phyloP scores from a whole-genome alignment of 1,140 invertebrate species.

The Bombus waltoni region DNA sequence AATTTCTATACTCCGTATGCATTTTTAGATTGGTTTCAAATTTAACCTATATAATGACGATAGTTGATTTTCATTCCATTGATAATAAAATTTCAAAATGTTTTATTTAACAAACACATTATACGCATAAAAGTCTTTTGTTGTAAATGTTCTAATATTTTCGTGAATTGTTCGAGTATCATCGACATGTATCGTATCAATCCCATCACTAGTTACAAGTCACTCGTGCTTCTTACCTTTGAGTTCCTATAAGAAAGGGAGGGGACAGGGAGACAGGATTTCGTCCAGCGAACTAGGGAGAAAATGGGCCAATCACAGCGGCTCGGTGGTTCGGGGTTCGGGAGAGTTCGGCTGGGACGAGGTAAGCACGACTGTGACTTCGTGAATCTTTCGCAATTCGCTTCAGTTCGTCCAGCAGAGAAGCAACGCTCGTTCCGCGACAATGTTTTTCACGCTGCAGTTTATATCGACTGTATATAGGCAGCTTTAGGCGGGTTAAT shows the following conservation, averaged over 20 bases:
- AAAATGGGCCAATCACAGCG: constrained; percentile 39
- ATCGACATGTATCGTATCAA: neutral
- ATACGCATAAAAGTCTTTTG: too few species aligned
- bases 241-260: neutral
- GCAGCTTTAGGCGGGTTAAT: constrained; percentile 15
- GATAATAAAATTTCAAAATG: too few species aligned
- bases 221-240: neutral
- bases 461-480: constrained; percentile 46
- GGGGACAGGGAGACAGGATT: neutral
- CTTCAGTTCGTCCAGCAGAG: neutral
- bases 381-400: constrained; percentile 42
- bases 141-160: too few species aligned
- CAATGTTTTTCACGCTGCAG: constrained; percentile 31
- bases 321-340: constrained; percentile 22
- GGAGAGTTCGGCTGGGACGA: constrained; percentile 35
- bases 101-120: too few species aligned
- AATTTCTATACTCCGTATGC: too few species aligned
- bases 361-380: constrained; percentile 7
- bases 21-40: too few species aligned
- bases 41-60: too few species aligned
- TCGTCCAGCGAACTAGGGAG: constrained; percentile 10
- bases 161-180: neutral
- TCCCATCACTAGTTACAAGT: neutral
- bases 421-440: neutral
- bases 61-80: too few species aligned